Conservation (phyloP, 2,888 invertebrate species). For the Sinotaia quadrata region DNA sequence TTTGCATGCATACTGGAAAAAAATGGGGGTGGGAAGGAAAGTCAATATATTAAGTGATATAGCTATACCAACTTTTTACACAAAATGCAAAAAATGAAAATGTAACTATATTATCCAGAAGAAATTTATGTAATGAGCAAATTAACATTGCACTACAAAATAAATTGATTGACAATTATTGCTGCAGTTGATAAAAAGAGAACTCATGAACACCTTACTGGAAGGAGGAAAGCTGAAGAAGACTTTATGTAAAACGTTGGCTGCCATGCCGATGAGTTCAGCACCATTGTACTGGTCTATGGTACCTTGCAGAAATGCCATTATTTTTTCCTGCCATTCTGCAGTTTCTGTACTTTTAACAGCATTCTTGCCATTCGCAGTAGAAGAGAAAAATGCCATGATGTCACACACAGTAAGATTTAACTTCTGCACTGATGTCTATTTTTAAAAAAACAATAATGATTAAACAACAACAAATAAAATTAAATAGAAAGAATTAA, state of each 20-base stretch:
- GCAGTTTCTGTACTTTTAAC: neutral
- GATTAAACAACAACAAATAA: neutral
- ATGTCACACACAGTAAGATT: constrained; percentile 62
- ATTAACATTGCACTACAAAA: no score
- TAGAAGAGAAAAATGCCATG: constrained; percentile 51
- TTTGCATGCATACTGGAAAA: no score
- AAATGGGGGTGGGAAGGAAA: no score
- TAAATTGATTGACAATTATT: no score
- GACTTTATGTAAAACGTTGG: neutral
- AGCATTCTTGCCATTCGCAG: neutral
- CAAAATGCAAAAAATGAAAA: no score
- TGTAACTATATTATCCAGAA: no score
- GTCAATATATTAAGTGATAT: no score
- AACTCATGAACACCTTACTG: neutral
- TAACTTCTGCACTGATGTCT: constrained; percentile 48
- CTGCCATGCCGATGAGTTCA: neutral
- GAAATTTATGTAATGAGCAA: no score
- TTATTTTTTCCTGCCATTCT: neutral
- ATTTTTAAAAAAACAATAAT: neutral
- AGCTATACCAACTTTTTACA: no score
- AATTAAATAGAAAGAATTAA: neutral
- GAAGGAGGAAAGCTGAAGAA: neutral
- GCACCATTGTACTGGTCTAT: neutral
- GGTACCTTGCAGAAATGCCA: neutral
- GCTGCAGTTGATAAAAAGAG: no score